Evolutionary conservation across 2,888 invertebrate genomes (phyloP).

Genomic region (Drosophila atripex): DNA sequence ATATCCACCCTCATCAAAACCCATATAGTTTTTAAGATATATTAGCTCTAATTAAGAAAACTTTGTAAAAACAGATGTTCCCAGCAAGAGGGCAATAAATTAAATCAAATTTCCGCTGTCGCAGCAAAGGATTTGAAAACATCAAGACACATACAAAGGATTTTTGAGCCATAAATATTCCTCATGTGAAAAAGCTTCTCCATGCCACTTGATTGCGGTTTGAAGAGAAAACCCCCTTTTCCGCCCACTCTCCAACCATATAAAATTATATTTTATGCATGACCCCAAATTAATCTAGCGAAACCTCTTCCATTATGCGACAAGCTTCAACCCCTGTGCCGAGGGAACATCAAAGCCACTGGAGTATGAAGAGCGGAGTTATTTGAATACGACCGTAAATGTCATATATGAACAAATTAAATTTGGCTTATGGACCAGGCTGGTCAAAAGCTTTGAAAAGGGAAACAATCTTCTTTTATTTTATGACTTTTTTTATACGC

Average conservation of each 20-base stretch:
- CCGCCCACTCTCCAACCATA: constrained; percentile 47
- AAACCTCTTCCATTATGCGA: constrained; percentile 65
- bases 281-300: constrained; percentile 82
- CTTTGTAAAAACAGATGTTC: constrained; percentile 57
- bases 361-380: constrained; percentile 76
- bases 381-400: constrained; percentile 77
- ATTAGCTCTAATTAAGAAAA: constrained; percentile 57
- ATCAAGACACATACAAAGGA: constrained; percentile 36
- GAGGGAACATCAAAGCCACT: constrained; percentile 68
- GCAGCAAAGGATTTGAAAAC: constrained; percentile 53
- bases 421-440: constrained; percentile 71
- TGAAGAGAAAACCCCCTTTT: constrained; percentile 11
- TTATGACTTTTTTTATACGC: constrained; percentile 12
- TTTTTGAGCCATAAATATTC: constrained; percentile 61
- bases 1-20: constrained; percentile 18
- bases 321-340: constrained; percentile 37
- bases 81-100: constrained; percentile 64
- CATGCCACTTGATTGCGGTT: constrained; percentile 68
- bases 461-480: constrained; percentile 11
- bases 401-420: constrained; percentile 76
- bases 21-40: constrained; percentile 40
- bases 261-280: constrained; percentile 80
- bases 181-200: constrained; percentile 57
- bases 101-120: constrained; percentile 44
- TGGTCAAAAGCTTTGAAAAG: constrained; percentile 23